Conservation (phyloP, 2,113 vertebrate genomes). For the Stictonetta naevosa region DNA sequence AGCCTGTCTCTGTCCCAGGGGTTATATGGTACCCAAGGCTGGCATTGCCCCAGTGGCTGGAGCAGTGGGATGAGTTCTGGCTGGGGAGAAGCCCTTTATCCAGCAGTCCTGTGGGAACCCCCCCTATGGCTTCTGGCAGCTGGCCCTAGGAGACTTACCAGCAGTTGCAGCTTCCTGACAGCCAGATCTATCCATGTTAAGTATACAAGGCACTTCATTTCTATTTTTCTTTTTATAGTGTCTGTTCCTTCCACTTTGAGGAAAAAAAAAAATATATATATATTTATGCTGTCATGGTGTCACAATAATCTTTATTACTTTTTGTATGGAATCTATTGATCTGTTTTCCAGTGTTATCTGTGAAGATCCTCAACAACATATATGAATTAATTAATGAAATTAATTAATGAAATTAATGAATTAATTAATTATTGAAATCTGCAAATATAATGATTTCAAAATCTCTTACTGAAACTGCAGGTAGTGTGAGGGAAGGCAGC, state of each 20-base stretch:
- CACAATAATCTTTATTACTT: neutral
- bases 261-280: neutral
- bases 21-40: rapidly evolving
- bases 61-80: rapidly evolving
- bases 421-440: neutral
- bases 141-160: rapidly evolving
- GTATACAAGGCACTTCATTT: neutral
- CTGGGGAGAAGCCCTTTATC: rapidly evolving
- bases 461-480: neutral
- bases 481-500: neutral
- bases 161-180: neutral
- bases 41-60: neutral
- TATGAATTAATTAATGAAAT: neutral
- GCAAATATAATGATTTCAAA: neutral
- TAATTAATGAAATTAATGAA: neutral
- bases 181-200: neutral
- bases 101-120: rapidly evolving
- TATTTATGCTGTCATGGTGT: neutral
- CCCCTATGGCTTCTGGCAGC: rapidly evolving
- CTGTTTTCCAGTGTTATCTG: neutral
- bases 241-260: neutral
- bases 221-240: neutral
- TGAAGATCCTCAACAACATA: neutral
- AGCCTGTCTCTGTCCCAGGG: neutral
- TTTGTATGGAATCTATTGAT: neutral